Base-by-base conservation (phyloP, 2,113 vertebrate species). In the Ploceus nigricollis region DNA sequence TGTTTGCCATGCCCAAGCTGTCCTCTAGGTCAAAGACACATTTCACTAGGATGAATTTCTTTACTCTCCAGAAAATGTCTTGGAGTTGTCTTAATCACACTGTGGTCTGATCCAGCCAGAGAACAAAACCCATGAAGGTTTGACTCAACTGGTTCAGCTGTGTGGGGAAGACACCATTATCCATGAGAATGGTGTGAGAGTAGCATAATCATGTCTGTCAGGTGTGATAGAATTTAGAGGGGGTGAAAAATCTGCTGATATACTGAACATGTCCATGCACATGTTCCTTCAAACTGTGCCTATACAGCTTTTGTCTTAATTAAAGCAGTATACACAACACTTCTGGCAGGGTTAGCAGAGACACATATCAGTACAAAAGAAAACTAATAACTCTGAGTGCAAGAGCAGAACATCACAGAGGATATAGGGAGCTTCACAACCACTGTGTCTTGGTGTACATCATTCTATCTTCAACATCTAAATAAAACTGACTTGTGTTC, bases 171-270 rank as follows among this genome's bases (percentile, higher is more conserved):
- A 61, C 45, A 33, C 6, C 9, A 4, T 33, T 28, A 25, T 16
- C 39, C 40, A 6, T n/a, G 51, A 28, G 27, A 58, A 7, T 1
- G 1, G 27, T 2, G 0, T 47, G 21, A 44, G 30, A 22, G 33
- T 23, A 31, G 7, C 40, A 37, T 15, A 53, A 66, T 15, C 20
- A 15, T 58, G 21, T 39, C 4, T 68, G 66, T 47, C 31, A 58
- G 33, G 47, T n/a, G 25, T 7, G 2, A 39, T 19, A n/a, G 23
- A 63, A 79, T 58, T 69, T 25, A 42, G 20, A 53, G 19, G 4
- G 30, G 5, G 1, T 37, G 42, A 27, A 78, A 89, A n/a, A 11
- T 24, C 35, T 81, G 18, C 23, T 78, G 65, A 14, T 61, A 23
- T 2, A 21, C 28, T 42, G 19, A 40, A 58, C 13, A 15, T 27